These are phyloP conservation scores for Plestiodon gilberti DNA, from an alignment of 2,113 vertebrate genomes.

Conservation along the genomic window DNA sequence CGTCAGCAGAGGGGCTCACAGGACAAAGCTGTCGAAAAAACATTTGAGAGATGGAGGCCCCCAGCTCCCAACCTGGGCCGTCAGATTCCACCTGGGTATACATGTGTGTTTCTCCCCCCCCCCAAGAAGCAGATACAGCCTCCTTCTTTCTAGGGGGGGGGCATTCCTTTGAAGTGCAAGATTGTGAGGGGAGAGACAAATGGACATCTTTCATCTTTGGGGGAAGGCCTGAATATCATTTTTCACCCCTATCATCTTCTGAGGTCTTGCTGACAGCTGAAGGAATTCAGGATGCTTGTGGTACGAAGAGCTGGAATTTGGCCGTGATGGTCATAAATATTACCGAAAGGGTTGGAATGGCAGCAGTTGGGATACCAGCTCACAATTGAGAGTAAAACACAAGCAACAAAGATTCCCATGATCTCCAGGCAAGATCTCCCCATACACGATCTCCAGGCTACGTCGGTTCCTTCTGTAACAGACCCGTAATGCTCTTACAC, in stretches of 20 bases:
- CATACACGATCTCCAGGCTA: no score
- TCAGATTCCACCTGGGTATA: neutral
- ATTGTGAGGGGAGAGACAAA: neutral
- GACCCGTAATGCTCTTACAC: no score
- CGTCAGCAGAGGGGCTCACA: no score
- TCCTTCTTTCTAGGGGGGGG: neutral
- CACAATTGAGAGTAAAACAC: no score
- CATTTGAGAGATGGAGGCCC: neutral
- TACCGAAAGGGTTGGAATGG: constrained; percentile 15
- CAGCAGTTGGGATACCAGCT: neutral
- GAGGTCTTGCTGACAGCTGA: neutral
- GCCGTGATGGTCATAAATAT: constrained; percentile 37
- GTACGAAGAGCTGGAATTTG: neutral
- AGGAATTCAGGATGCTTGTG: neutral
- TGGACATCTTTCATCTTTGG: neutral
- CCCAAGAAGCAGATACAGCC: neutral
- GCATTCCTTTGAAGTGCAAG: neutral
- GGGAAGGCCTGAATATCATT: neutral
- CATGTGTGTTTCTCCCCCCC: neutral
- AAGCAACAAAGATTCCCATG: no score
- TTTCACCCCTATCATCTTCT: neutral
- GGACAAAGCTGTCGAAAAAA: neutral
- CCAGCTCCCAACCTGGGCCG: neutral
- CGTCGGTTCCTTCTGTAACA: no score
- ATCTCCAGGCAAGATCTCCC: no score